These are phyloP conservation scores for Indicator maculatus DNA, from an alignment of 2,113 vertebrate genomes.

Conservation along the genomic window DNA sequence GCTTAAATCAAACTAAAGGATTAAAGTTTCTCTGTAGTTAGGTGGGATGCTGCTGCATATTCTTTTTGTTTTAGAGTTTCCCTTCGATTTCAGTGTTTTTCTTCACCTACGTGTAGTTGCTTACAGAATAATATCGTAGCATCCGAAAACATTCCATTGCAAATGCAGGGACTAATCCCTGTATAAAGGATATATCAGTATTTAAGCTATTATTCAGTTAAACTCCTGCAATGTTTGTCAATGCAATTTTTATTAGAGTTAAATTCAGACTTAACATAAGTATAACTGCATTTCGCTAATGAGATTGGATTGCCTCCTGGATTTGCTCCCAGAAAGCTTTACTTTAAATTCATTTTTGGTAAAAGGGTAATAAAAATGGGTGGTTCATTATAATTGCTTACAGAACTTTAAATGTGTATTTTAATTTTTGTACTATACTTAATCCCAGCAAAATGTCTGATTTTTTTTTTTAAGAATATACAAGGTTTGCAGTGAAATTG, in stretches of 20 bases:
- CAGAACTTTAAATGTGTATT: background rate
- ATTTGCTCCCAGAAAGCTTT: conserved; percentile 25
- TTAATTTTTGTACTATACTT: conserved; percentile 10
- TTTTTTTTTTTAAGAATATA: background rate
- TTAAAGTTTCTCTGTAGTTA: background rate
- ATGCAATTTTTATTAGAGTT: conserved; percentile 33
- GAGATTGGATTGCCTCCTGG: conserved; percentile 29
- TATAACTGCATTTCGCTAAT: conserved; percentile 50
- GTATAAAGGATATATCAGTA: background rate
- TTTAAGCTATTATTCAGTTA: conserved; percentile 2
- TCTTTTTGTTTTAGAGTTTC: background rate
- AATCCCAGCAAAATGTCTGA: background rate
- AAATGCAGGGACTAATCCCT: background rate
- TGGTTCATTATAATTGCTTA: background rate
- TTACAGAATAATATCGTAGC: background rate
- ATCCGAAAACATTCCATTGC: background rate
- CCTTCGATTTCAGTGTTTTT: background rate
- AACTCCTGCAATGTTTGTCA: conserved; percentile 3
- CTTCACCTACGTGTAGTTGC: background rate
- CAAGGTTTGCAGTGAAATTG: background rate
- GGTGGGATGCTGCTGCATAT: background rate
- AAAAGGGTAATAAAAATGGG: conserved; percentile 27
- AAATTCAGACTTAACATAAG: conserved; percentile 23
- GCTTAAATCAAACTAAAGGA: background rate
- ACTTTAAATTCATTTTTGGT: conserved; percentile 30